Percentiles rank a stretch among this genome's conserved stretches.
Evolutionary conservation across 1,140 invertebrate species (phyloP).

Genomic region (Goniozus legneri): DNA sequence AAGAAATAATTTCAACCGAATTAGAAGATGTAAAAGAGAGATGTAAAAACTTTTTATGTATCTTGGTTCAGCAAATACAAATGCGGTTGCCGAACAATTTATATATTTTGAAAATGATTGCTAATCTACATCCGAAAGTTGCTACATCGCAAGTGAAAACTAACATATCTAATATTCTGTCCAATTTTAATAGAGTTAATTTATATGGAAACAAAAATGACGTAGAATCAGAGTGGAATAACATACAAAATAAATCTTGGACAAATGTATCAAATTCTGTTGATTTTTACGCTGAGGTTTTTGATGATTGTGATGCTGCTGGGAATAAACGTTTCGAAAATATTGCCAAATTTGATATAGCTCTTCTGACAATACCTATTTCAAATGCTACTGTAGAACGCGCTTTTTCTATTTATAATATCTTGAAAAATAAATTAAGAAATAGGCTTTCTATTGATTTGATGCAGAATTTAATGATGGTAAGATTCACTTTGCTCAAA

Average conservation of each 20-base stretch:
- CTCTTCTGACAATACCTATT: background rate
- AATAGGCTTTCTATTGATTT: background rate
- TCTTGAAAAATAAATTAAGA: background rate
- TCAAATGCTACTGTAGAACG: no score
- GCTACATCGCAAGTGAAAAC: no score
- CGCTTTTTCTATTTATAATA: no score
- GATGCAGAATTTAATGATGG: background rate
- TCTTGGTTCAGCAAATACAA: no score
- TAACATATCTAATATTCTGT: background rate
- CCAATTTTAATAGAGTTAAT: background rate
- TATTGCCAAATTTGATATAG: background rate
- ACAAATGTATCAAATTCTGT: background rate
- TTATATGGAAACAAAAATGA: background rate
- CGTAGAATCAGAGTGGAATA: background rate
- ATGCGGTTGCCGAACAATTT: no score
- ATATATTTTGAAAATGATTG: no score
- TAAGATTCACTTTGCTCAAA: background rate
- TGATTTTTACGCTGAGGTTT: background rate
- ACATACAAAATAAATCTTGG: no score
- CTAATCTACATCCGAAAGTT: no score
- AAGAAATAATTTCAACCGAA: background rate
- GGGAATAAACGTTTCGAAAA: background rate
- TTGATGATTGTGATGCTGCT: no score
- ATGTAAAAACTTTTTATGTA: constrained; percentile 10
- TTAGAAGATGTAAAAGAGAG: constrained; percentile 12